A percentile compares a stretch with the other conserved stretches of the same genome.
Conservation (phyloP, 2,888 invertebrate species). For the Yponomeuta malinellus region DNA sequence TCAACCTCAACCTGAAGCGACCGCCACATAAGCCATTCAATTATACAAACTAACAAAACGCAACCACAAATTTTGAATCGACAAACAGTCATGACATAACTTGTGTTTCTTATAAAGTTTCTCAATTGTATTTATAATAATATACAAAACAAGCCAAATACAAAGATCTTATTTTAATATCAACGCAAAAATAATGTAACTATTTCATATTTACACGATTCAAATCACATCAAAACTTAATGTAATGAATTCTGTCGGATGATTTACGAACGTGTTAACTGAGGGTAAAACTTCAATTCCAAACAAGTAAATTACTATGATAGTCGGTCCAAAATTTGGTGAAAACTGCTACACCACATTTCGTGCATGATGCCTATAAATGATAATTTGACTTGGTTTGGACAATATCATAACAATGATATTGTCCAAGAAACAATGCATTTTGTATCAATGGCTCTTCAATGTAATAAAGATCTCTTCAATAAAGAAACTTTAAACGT, state of each 20-base stretch:
- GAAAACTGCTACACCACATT: background rate
- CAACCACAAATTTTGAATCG: constrained; percentile 11
- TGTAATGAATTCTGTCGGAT: constrained; percentile 18
- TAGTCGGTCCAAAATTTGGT: background rate
- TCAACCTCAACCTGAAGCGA: background rate
- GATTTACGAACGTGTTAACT: constrained; percentile 12
- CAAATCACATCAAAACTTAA: constrained; percentile 18
- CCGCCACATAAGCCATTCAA: background rate
- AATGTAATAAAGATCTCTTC: background rate
- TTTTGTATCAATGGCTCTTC: background rate
- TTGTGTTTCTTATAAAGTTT: too few relatives aligned
- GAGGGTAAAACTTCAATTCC: constrained; percentile 12
- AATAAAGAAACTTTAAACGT: background rate
- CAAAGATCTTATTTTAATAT: constrained; percentile 29
- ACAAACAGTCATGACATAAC: too few relatives aligned
- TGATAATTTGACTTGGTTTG: background rate
- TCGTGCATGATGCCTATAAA: background rate
- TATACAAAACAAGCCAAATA: constrained; percentile 31
- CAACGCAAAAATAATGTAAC: constrained; percentile 34
- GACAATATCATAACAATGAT: too few relatives aligned
- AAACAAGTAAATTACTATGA: background rate
- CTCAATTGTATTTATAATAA: constrained; percentile 15
- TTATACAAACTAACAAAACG: constrained; percentile 19
- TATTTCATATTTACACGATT: constrained; percentile 37
- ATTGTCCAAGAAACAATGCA: background rate